Conservation (phyloP, 2,888 invertebrate genomes). For the Arge pagana region DNA sequence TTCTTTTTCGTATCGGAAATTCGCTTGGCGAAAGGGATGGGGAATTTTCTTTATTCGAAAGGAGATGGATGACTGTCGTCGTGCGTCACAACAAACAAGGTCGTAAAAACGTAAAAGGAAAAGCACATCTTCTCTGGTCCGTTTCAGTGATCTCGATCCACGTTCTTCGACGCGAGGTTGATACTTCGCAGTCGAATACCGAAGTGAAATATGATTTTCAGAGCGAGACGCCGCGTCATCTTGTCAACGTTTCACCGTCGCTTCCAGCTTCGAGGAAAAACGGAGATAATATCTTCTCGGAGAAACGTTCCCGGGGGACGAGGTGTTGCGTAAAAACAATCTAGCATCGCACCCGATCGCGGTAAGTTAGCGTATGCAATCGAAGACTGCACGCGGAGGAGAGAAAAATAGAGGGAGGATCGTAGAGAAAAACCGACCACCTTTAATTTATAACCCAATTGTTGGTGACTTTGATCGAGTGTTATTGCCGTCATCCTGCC, state of each 20-base stretch:
- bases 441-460: constrained; percentile 22
- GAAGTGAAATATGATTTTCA: too few relatives aligned
- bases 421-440: constrained; percentile 18
- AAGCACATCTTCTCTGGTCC: neutral
- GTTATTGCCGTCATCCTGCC: constrained; percentile 21
- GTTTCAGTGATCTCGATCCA: constrained; percentile 7
- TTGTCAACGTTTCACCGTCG: too few relatives aligned
- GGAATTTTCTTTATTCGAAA: constrained; percentile 2
- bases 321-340: constrained; percentile 16
- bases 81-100: constrained; percentile 9
- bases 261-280: too few relatives aligned
- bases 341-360: constrained; percentile 4
- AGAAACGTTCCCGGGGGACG: too few relatives aligned
- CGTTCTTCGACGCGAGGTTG: too few relatives aligned
- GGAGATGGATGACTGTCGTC: constrained; percentile 5
- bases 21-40: too few relatives aligned
- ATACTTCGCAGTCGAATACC: too few relatives aligned
- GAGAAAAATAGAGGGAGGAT: constrained; percentile 3
- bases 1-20: too few relatives aligned
- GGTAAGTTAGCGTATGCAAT: constrained; percentile 7
- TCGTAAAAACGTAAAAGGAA: constrained; percentile 8
- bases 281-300: too few relatives aligned
- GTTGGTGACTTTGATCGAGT: constrained; percentile 22
- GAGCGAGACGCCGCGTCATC: too few relatives aligned
- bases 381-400: neutral